Base-by-base conservation (phyloP, 1,140 invertebrate species). In the Cyclina sinensis region DNA sequence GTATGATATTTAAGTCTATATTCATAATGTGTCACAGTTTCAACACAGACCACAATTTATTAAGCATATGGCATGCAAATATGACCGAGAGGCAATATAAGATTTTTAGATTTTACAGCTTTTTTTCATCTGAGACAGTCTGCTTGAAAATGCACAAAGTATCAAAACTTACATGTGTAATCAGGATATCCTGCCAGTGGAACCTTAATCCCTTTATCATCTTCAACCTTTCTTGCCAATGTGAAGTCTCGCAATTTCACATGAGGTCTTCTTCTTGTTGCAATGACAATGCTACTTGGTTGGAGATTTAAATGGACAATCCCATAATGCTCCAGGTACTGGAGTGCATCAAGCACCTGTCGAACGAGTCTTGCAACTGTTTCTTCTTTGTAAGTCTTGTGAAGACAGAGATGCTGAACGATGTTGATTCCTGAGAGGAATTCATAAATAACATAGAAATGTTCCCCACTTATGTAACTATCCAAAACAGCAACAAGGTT, bases 231-330 rank as follows among this genome's bases (percentile, higher is more conserved):
- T 86, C 97, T 97, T 0, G 98, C 97, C 0, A 97, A 97, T 0
- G 98, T 98, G 93, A 99, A 98, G 94, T 99, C 99, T 0, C 98
- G 97, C 18, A 99, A 95, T 96, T 99, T 99, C 1, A 99, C 96
- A 73, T 96, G 95, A 7, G 98, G 97, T 30, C 97, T 97, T 90
- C 98, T 96, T 5, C 98, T 97, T 0, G 98, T 98, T 0, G 97
- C 97, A 97, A 99, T 98, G 0, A 99, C 98, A n/a, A 99, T 96
- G 94, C 99, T 99, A 92, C 99, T 98, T 0, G 99, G 99, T 94
- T 99, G 98, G 24, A 99, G 96, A 94, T 99, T 98, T 35, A 99
- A 95, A 95, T 99, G 98, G 89, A 98, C 98, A 89, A 98, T 97
- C 0, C 98, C 98, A 93, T 98, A 96, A 97, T 98, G 98, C 94